Base-by-base conservation (phyloP, 2,113 vertebrate species). In the Indicator indicator region DNA sequence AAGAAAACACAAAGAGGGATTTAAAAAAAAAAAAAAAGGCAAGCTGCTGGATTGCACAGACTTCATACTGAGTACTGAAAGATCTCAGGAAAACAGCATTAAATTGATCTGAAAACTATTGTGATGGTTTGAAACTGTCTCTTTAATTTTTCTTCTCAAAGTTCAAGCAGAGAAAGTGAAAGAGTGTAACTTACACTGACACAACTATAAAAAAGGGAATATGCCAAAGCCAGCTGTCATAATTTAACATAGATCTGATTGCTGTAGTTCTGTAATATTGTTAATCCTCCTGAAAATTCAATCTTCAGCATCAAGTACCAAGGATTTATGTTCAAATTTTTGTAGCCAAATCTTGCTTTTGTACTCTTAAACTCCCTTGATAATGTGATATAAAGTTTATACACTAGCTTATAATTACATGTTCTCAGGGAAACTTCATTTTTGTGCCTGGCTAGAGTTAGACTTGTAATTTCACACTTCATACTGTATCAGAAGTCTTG, bases 351-450 rank as follows among this genome's bases (percentile, higher is more conserved):
- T 83, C 32, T 92, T 92, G 32, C 16, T 64, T 96, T 79, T 94
- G 18, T 94, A 74, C 68, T 77, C 48, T 68, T 74, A 74, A 58
- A 23, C 6, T 7, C 17, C 28, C 50, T 56, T 12, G 8, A 36
- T 90, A 83, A 23, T 91, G 88, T 88, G 89, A 93, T 60, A 68
- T 0, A n/a, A 88, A 64, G 3, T 88, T 86, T 81, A 81, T 80
- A 91, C 6, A 27, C 21, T 83, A 93, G 38, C 88, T 93, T 93
- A 50, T 74, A 79, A 55, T 83, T 69, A 13, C 42, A 56, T 94
- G 56, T 83, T 96, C 97, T 98, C 97, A 97, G 97, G 98, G 96
- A 97, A 92, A 83, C 88, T 84, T 91, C 71, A 83, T 27, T 44
- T 93, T 80, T 86, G 62, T 95, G 91, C 86, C 93, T 97, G 48